phyloP scores from a whole-genome alignment of 2,797 vertebrate genomes.

The Aratinga solstitialis region DNA sequence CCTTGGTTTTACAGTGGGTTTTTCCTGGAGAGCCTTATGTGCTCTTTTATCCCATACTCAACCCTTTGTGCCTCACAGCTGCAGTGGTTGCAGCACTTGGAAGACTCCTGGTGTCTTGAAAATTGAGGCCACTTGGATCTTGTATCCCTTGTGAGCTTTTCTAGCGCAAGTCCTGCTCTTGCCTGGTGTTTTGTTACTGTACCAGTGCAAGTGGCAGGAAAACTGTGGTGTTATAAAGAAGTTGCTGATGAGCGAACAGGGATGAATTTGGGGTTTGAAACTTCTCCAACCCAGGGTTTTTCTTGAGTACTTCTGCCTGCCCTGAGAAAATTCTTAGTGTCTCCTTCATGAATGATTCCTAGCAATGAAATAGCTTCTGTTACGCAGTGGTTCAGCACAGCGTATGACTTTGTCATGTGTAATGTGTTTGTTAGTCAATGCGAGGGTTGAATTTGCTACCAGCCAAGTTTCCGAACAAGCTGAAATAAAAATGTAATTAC shows the following conservation, averaged over 20 bases:
- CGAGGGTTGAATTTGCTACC: not conserved
- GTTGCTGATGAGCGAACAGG: not conserved
- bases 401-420: not conserved
- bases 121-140: not conserved
- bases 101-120: not conserved
- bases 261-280: not conserved
- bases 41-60: not conserved
- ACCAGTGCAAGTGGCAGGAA: not conserved
- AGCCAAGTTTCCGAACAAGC: not conserved
- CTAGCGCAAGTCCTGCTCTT: not conserved
- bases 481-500: not conserved
- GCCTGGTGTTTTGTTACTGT: not conserved
- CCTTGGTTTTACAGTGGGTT: not conserved
- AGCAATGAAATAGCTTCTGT: not conserved
- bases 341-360: not conserved
- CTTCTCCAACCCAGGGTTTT: not conserved
- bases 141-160: not conserved
- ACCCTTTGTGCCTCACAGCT: not conserved
- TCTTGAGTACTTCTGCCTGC: not conserved
- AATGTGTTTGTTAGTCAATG: fast-evolving
- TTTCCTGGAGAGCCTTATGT: not conserved
- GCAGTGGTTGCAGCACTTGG: not conserved
- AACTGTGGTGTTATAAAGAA: not conserved
- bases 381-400: not conserved
- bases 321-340: not conserved